Conservation (phyloP, 2,113 vertebrate genomes). For the Neodon shergylaensis region DNA sequence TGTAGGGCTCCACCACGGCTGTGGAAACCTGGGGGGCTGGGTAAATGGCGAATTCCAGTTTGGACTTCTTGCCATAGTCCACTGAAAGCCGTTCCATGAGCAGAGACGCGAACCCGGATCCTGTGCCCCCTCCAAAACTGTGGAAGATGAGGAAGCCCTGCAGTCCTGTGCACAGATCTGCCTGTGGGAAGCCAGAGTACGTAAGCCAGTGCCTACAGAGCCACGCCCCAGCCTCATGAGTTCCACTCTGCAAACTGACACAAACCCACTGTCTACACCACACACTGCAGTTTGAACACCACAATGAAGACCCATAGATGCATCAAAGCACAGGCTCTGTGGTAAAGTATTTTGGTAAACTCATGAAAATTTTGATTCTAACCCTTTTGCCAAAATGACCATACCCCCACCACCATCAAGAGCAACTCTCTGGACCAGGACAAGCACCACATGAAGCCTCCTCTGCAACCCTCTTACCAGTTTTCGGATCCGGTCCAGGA, state of each 20-base stretch:
- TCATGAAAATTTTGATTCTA: background rate
- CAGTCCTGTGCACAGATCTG: background rate
- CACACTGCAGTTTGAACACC: background rate
- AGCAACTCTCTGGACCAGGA: background rate
- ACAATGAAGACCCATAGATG: background rate
- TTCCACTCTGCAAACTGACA: background rate
- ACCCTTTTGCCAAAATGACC: background rate
- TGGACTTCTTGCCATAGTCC: background rate
- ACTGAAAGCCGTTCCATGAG: background rate
- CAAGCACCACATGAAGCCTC: background rate
- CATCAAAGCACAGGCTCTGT: background rate
- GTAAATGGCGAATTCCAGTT: constrained; percentile 4
- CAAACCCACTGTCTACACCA: background rate
- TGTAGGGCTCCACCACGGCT: background rate
- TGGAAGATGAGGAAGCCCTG: constrained; percentile 31
- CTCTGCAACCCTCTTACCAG: background rate
- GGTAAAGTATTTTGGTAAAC: background rate
- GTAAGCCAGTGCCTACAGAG: background rate
- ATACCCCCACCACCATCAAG: too few species aligned
- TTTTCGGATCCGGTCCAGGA: constrained; percentile 8
- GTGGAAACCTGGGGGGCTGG: background rate
- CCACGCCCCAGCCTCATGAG: background rate
- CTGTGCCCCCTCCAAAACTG: background rate
- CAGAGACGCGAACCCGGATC: background rate
- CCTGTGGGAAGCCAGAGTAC: background rate